Percentiles rank a stretch among this genome's conserved stretches.
These are phyloP conservation scores for Petrolisthes manimaculis DNA, from an alignment of 2,888 invertebrate genomes.

Conservation along the genomic window DNA sequence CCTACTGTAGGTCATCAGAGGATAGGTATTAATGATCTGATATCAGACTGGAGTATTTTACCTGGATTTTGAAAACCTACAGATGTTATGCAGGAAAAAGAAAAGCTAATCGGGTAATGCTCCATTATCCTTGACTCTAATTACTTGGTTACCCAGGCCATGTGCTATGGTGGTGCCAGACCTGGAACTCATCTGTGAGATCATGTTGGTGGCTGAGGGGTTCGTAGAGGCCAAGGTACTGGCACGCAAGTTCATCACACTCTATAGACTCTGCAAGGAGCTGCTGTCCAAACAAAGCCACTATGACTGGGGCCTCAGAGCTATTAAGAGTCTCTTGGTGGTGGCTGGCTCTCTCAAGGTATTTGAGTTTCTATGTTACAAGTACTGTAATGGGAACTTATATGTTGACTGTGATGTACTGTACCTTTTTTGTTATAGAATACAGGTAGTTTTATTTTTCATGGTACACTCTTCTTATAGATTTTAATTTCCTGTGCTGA, in stretches of 20 bases:
- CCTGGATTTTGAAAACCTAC: no score
- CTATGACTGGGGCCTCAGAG: conserved; percentile 96
- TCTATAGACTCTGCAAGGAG: conserved; percentile 91
- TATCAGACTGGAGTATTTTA: no score
- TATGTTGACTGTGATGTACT: no score
- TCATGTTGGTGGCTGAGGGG: conserved; percentile 98
- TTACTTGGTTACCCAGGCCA: conserved; percentile 75
- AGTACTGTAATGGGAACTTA: not conserved
- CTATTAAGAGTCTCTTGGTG: conserved; percentile 95
- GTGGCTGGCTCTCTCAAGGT: conserved; percentile 96
- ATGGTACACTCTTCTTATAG: not conserved
- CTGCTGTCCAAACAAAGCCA: conserved; percentile 95
- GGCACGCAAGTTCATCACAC: conserved; percentile 94
- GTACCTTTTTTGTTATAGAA: not conserved
- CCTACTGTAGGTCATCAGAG: no score
- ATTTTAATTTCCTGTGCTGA: not conserved
- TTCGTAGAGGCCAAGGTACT: conserved; percentile 94
- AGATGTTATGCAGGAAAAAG: no score
- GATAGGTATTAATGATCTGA: no score
- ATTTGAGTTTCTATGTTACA: conserved; percentile 67
- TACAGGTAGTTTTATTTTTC: not conserved
- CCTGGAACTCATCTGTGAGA: conserved; percentile 96
- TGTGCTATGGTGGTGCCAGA: conserved; percentile 99
- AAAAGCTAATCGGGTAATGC: no score
- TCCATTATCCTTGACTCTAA: no score